A percentile compares a stretch with the other conserved stretches of the same genome.
Conservation (phyloP, 2,797 vertebrate species). For the Simalia tracyae region DNA sequence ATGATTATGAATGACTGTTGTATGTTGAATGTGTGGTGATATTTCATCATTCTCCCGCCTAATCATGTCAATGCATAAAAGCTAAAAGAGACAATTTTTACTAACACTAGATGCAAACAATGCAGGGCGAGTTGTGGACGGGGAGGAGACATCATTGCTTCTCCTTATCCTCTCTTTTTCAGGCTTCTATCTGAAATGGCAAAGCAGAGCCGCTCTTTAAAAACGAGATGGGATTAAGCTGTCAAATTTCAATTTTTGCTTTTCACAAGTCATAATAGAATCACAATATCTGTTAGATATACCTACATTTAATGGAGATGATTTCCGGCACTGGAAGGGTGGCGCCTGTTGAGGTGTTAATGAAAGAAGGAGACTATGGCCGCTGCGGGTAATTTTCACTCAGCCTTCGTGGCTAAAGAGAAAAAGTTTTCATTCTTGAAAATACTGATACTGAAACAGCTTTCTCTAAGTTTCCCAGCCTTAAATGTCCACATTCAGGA, state of each 20-base stretch:
- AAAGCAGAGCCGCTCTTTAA: conserved; percentile 13
- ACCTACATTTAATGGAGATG: background rate
- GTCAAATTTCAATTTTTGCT: conserved; percentile 31
- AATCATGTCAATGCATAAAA: background rate
- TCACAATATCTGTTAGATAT: conserved; percentile 26
- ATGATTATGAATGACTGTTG: background rate
- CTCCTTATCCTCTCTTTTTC: background rate
- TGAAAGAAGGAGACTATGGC: conserved; percentile 3
- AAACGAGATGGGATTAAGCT: background rate
- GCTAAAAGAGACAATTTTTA: background rate
- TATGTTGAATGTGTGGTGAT: background rate
- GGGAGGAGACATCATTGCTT: background rate
- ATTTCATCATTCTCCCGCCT: background rate
- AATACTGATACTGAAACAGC: background rate
- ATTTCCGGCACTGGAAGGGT: background rate
- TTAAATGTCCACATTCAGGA: background rate
- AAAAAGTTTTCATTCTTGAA: conserved; percentile 1
- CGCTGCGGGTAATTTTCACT: conserved; percentile 17
- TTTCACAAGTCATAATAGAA: conserved; percentile 27
- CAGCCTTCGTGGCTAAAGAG: conserved; percentile 3
- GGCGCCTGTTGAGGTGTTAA: conserved; percentile 24
- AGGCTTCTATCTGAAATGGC: background rate
- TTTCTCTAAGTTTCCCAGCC: background rate
- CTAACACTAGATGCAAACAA: background rate
- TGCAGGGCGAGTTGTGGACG: no score